Evolutionary conservation across 2,888 invertebrate genomes (phyloP), one percentile per base, ranked within the genome.

Genomic region (Drosophila silvestris): DNA sequence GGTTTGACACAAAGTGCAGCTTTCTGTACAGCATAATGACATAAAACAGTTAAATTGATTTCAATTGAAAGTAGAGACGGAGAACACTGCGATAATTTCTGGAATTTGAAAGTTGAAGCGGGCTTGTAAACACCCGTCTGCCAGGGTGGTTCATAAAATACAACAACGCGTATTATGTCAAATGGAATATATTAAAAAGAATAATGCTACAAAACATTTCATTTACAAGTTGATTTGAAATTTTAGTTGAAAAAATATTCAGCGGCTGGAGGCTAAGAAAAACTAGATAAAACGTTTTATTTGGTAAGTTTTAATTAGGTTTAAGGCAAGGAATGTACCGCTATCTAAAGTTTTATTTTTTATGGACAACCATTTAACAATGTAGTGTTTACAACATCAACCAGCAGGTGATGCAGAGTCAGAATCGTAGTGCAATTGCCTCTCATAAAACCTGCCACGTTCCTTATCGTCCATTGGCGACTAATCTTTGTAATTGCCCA

Each of bases 21-120:
- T 35, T 51, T 39, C 32, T 6, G 4, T 47, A 22, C 28, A 68
- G 56, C 83, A 67, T 66, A 81, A 79, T 66, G 66, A 54, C 56
- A 74, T 75, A 78, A 58, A 66, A 65, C 56, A 70, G 80, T 81
- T 91, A 90, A 91, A 89, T 89, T 91, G 90, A 85, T 76, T 91
- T 89, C 83, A 89, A 89, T 89, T 89, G 79, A 74, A 28, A 47
- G 37, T 59, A 70, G 58, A 59, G 62, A 52, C 63, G 33, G 62
- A 47, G 54, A 44, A 51, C 32, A 39, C 26, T 50, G 47, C 63
- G 59, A 26, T 19, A 70, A 78, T n/a, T 75, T 56, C 32, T 35
- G 52, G 10, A 22, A 59, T 26, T 32, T 26, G 30, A 58, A 58
- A 44, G 44, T 52, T 30, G 30, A 57, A 32, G 26, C 26, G 47